Evolutionary conservation across 2,888 invertebrate species (phyloP), one percentile per base, ranked within the genome.

Genomic region (Tenthredo distinguenda): DNA sequence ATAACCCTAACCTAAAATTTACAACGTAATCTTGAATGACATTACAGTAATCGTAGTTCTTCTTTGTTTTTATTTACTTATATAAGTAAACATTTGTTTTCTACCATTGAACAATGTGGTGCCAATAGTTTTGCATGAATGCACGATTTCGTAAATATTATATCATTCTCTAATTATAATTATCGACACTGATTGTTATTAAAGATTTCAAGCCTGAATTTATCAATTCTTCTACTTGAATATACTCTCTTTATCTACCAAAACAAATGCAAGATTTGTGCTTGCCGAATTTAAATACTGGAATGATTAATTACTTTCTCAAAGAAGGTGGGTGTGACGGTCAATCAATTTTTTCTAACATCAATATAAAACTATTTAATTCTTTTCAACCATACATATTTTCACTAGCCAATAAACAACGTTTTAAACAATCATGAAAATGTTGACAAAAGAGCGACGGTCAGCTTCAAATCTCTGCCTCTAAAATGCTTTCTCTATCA

Each of bases 261-360:
- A 62, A 62, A 62, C 62, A 62, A 62, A 62, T 26, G 62, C 62
- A 62, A 62, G 62, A 62, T 62, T 26, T 62, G 26, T 62, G 26
- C 62, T 62, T 62, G 62, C 62, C 26, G 62, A 31, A 31, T 26
- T 62, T 62, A 12, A 26, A 62, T 62, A 76, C 31, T 47, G 76
- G 50, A 76, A 76, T 76, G 76, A 76, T 47, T 47, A 40, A 47
- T 76, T 47, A 76, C 47, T 43, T 76, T 76, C 50, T 76, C 12
- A 50, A 18, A 76, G 47, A 43, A 76, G 47, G 76, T 76, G 76
- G 76, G 76, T 76, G 9, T 76, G 12, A 76, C 31, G 76, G 76
- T 71, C 40, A 12, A 71, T 37, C 40, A 71, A 72, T 34, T 18
- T 37, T 72, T 37, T 37, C 12, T 37, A 18, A 9, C 2, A 72